Base-by-base conservation (phyloP, 2,888 invertebrate genomes). In the Gastrophysa polygoni region DNA sequence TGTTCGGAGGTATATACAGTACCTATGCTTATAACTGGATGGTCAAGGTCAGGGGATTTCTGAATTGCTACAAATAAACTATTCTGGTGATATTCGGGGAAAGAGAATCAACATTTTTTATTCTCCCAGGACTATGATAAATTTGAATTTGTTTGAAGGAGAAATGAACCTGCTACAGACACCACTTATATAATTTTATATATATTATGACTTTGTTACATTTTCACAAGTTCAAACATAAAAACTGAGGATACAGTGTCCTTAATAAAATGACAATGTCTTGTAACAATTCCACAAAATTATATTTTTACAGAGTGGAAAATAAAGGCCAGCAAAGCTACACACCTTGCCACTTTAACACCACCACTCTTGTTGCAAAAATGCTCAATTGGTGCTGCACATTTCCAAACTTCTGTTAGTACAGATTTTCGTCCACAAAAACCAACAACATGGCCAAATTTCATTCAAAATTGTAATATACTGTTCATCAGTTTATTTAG, bases 401-500 rank as follows among this genome's bases (percentile, higher is more conserved):
- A 65, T 64, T 50, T 57, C 54, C 57, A 64, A 65, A n/a, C n/a
- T n/a, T n/a, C n/a, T n/a, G 61, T 67, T 69, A 67, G 63, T 61
- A 66, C 67, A 67, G 59, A 59, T 55, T 59, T 67, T 71, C 59
- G 66, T 64, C 61, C 60, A 60, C 55, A 47, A 57, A 60, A 60
- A 24, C 48, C 54, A 57, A 63, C 52, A 34, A 44, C 52, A 50
- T 60, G 48, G 32, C 52, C 54, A 16, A 54, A 50, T 51, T 68
- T 58, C 64, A 71, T 69, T 63, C 68, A 70, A 60, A 71, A 70
- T 68, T 71, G 70, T 68, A 58, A 69, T 73, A 73, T 71, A 71
- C 73, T 73, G 73, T 73, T 72, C 71, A 55, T 73, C 73, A 73
- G 72, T 73, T 72, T 73, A 64, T 73, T 54, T 16, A 16, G 38